phyloP scores from a whole-genome alignment of 2,797 vertebrate species.

The Poeciliopsis gracilis region DNA sequence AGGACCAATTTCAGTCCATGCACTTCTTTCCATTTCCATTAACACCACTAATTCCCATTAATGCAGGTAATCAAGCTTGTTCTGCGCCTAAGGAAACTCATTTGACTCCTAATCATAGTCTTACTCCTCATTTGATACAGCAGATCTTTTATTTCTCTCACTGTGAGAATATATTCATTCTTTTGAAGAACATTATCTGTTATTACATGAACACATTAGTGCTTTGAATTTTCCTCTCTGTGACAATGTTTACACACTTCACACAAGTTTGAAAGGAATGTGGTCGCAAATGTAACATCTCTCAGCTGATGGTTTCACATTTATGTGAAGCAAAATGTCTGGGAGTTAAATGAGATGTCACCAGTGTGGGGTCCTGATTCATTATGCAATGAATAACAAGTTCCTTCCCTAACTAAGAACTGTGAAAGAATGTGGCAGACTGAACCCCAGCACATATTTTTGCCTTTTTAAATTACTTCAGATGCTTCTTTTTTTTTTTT shows the following conservation, averaged over 20 bases:
- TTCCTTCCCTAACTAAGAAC: constrained; percentile 9
- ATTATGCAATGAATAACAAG: constrained; percentile 7
- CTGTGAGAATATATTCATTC: constrained; percentile 5
- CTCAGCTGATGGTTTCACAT: constrained; percentile 17
- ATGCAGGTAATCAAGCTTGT: constrained; percentile 60
- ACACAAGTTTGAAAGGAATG: constrained; percentile 31
- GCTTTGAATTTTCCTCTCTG: constrained; percentile 22
- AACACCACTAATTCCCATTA: constrained; percentile 49
- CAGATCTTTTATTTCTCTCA: constrained; percentile 23
- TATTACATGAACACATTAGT: constrained; percentile 14
- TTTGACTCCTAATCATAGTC: constrained; percentile 61
- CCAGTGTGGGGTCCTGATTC: neutral
- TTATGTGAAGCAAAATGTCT: constrained; percentile 10
- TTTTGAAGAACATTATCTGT: constrained; percentile 13
- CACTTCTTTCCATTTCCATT: constrained; percentile 36
- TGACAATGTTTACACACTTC: constrained; percentile 29
- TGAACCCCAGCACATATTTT: neutral
- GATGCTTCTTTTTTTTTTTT: neutral
- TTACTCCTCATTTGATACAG: constrained; percentile 41
- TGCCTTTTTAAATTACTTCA: constrained; percentile 34
- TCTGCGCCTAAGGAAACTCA: constrained; percentile 54
- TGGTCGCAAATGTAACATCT: constrained; percentile 15
- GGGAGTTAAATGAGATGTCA: constrained; percentile 6
- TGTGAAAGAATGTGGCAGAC: constrained; percentile 2
- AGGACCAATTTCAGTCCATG: constrained; percentile 44